phyloP scores from a whole-genome alignment of 2,888 invertebrate species.

The Cerastis leucographa region DNA sequence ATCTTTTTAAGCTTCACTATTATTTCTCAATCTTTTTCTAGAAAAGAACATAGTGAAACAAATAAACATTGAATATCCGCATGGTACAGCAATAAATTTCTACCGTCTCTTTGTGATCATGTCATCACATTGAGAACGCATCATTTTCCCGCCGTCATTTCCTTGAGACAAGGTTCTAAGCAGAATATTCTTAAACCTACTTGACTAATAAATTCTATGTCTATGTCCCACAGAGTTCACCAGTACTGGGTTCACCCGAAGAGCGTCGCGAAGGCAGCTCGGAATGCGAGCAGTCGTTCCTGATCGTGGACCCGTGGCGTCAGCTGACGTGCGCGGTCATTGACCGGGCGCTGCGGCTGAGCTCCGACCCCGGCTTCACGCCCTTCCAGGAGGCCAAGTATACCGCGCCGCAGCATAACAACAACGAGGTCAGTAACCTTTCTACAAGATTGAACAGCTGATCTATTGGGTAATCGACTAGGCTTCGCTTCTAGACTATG shows the following conservation, averaged over 20 bases:
- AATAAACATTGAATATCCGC: not conserved
- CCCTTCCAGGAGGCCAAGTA: constrained; percentile 73
- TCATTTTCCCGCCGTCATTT: not conserved
- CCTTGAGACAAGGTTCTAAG: not conserved
- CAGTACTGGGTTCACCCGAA: constrained; percentile 32
- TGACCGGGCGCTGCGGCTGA: constrained; percentile 75
- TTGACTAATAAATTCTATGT: not conserved
- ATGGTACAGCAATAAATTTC: no score
- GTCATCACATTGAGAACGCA: no score
- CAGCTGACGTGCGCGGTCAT: constrained; percentile 81
- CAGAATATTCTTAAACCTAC: no score
- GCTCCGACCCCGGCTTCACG: constrained; percentile 72
- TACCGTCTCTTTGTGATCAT: no score
- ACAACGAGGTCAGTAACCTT: constrained; percentile 5
- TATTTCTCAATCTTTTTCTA: not conserved
- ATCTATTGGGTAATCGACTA: no score
- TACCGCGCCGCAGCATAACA: constrained; percentile 12
- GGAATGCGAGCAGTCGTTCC: constrained; percentile 63
- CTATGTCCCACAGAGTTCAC: constrained; percentile 51
- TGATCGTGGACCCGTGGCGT: constrained; percentile 80
- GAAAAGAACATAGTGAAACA: not conserved
- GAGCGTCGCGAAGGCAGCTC: constrained; percentile 14
- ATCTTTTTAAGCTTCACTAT: not conserved
- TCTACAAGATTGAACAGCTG: not conserved
- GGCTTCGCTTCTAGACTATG: no score